Conservation (phyloP, 2,797 vertebrate species). For the Chelmon rostratus region DNA sequence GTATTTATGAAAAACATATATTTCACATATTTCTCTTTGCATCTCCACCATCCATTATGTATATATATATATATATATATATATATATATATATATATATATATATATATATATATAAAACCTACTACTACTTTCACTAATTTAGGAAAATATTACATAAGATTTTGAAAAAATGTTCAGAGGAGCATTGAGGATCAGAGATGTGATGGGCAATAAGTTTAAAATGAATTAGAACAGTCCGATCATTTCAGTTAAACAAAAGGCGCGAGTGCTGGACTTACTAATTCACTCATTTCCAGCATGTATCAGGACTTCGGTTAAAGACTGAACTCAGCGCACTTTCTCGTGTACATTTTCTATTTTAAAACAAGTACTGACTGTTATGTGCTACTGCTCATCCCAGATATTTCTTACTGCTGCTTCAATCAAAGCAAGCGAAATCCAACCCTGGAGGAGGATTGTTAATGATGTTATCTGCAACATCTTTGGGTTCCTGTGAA, state of each 20-base stretch:
- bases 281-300: not conserved
- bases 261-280: not conserved
- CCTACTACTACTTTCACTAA: too few species aligned
- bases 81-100: too few species aligned
- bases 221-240: too few species aligned
- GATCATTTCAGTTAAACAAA: not conserved
- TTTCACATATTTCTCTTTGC: too few species aligned
- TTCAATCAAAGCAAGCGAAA: slow-evolving; percentile 5
- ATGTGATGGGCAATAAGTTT: too few species aligned
- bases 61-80: too few species aligned
- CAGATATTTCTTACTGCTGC: not conserved
- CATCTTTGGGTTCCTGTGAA: not conserved
- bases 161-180: too few species aligned
- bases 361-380: not conserved
- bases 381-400: not conserved
- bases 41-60: too few species aligned
- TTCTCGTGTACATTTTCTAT: not conserved
- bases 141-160: too few species aligned
- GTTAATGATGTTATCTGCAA: not conserved
- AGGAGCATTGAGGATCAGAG: not conserved
- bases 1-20: too few species aligned
- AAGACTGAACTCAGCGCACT: not conserved
- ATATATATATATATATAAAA: too few species aligned
- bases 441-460: not conserved
- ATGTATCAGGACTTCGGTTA: not conserved